Evolutionary conservation across 1,140 invertebrate genomes (phyloP), one percentile per base, ranked within the genome.

Genomic region (Luehdorfia chinensis): DNA sequence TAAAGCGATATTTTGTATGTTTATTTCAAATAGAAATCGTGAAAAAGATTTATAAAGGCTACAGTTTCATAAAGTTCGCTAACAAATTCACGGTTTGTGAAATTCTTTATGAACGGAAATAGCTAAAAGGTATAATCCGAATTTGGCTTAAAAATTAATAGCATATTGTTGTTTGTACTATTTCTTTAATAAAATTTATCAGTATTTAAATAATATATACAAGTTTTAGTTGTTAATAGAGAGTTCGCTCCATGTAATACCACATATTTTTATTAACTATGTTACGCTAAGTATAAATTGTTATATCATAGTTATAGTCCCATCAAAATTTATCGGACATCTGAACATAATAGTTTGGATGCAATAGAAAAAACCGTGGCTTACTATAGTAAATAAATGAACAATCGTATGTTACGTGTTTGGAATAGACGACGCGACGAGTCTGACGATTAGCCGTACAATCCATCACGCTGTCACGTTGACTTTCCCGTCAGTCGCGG

Each of bases 381-480:
- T n/a, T n/a, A n/a, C n/a, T n/a, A n/a, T n/a, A 14, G 37, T 41
- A 41, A 27, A 52, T 47, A 41, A 47, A 46, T 44, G 37, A 52
- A 46, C 36, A 46, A 27, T 32, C 34, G 39, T 56, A 49, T 46
- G 50, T 58, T 53, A 50, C 37, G 41, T 43, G 45, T 47, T 43
- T 41, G 43, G 47, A 36, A 21, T 15, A 19, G 37, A 14, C 37
- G 45, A 27, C 41, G 50, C 45, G 47, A 50, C 44, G 50, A 47
- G 41, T 54, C 47, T 12, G 48, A 21, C 56, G 43, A 54, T 59
- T 49, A 59, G 47, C 46, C 43, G 57, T 32, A 44, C 43, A 43
- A 59, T 59, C 53, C 47, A 52, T 60, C 57, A 60, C 41, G 46
- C 52, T 43, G 44, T 50, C 52, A 49, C 52, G 51, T 30, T 19